These are phyloP conservation scores for Dolichotis patagonum DNA, from an alignment of 2,113 vertebrate genomes.

Conservation along the genomic window DNA sequence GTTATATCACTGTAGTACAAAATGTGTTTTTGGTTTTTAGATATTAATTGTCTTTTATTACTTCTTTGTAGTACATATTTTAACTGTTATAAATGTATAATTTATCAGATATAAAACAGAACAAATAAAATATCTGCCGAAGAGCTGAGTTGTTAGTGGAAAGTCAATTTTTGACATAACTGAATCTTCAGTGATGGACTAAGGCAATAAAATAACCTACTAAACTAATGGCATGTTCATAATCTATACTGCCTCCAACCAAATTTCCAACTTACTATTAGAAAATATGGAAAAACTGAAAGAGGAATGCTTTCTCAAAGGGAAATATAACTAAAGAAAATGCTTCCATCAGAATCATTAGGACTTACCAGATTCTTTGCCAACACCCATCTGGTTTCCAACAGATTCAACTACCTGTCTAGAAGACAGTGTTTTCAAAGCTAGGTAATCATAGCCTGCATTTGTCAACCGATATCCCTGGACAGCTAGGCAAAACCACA, in stretches of 20 bases:
- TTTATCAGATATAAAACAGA: slow-evolving; percentile 40
- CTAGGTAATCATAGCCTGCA: slow-evolving; percentile 96
- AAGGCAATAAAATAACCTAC: background rate
- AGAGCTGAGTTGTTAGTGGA: background rate
- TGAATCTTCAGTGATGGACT: slow-evolving; percentile 6
- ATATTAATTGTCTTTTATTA: background rate
- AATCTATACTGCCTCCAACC: background rate
- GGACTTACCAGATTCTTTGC: slow-evolving; percentile 96
- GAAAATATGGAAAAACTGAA: slow-evolving; percentile 42
- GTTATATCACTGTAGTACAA: slow-evolving; percentile 6
- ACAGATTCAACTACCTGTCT: slow-evolving; percentile 93
- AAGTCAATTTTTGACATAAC: slow-evolving; percentile 36
- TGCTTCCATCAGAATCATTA: background rate
- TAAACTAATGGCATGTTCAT: background rate
- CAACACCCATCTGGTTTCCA: slow-evolving; percentile 98
- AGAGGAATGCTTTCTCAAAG: slow-evolving; percentile 26
- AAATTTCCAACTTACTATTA: slow-evolving; percentile 4
- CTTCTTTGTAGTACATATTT: background rate
- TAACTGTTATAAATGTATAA: slow-evolving; percentile 23
- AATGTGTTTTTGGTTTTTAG: background rate
- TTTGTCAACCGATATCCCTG: slow-evolving; percentile 97
- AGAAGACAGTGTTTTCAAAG: slow-evolving; percentile 94
- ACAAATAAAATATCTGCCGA: slow-evolving; percentile 33
- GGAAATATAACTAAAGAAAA: slow-evolving; percentile 53
- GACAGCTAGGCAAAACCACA: slow-evolving; percentile 88